Base-by-base conservation (phyloP, 2,888 invertebrate genomes). In the Lydus trimaculatus region DNA sequence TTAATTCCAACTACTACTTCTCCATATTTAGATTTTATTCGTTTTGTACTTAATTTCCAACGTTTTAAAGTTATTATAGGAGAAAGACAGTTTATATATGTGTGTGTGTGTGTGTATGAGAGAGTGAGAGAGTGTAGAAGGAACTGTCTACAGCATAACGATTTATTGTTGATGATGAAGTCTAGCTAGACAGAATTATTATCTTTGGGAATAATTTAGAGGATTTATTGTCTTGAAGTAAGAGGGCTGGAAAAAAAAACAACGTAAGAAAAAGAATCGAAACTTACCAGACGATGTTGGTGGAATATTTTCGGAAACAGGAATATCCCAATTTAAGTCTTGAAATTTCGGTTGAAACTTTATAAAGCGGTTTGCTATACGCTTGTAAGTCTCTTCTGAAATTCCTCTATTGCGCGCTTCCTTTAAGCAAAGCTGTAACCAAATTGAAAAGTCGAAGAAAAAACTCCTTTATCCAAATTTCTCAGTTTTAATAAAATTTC, bases 41-140 rank as follows among this genome's bases (percentile, higher is more conserved):
- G 75, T 77, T 75, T 75, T 74, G 69, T 69, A 70, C 69, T 75
- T 75, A 75, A 77, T 75, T 75, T 74, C 69, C 66, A 70, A 43
- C 43, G 73, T 67, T 63, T 75, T 75, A 75, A 75, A 73, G 73
- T 76, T 75, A 75, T 76, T 75, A 75, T 73, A 75, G 73, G 76
- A 73, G 73, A 9, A 9, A 43, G n/a, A n/a, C 5, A n/a, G 39
- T 4, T 15, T 15, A n/a, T 15, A 3, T 5, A 15, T n/a, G 39
- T 39, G n/a, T 5, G 15, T 39, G 39, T 39, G 7, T 33, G 5
- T 33, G 11, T 39, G 20, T 72, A 74, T 66, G 74, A 73, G n/a
- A n/a, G 28, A 28, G 28, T 3, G 4, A 28, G 28, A 28, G 28
- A 28, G 4, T 28, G 28, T 28, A 4, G 2, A 75, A 70, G 74